Evolutionary conservation across 2,797 vertebrate species (phyloP).

Genomic region (Coccyzus lansbergi): DNA sequence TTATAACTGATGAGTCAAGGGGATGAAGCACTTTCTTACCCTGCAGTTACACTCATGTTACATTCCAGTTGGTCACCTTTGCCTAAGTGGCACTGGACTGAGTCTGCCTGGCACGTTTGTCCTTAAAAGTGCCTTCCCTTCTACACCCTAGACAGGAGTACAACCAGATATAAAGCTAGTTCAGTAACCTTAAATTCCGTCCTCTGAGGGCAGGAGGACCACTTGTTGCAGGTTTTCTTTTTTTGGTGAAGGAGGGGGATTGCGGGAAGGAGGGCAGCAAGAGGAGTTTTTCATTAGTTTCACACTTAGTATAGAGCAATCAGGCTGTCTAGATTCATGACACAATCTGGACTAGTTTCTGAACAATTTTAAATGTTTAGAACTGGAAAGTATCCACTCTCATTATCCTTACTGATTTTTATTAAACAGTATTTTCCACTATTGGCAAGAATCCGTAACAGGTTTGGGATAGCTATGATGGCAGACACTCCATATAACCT

Average conservation of each 20-base stretch:
- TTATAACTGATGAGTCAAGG: background rate
- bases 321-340: background rate
- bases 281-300: background rate
- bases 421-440: background rate
- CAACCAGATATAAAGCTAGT: background rate
- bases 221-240: background rate
- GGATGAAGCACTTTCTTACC: background rate
- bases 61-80: background rate
- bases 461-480: background rate
- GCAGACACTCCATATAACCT: background rate
- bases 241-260: background rate
- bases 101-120: background rate
- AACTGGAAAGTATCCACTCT: too few relatives aligned
- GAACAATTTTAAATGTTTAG: too few relatives aligned
- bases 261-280: rapidly evolving
- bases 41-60: background rate
- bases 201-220: background rate
- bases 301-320: background rate
- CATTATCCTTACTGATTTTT: background rate
- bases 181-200: background rate
- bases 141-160: background rate
- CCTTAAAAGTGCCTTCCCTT: background rate
- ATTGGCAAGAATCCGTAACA: background rate
- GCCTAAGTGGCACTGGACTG: background rate
- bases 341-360: background rate